A percentile compares a stretch with the other conserved stretches of the same genome.
These are phyloP conservation scores for Hyposoter didymator DNA, from an alignment of 2,888 invertebrate species.

Conservation along the genomic window DNA sequence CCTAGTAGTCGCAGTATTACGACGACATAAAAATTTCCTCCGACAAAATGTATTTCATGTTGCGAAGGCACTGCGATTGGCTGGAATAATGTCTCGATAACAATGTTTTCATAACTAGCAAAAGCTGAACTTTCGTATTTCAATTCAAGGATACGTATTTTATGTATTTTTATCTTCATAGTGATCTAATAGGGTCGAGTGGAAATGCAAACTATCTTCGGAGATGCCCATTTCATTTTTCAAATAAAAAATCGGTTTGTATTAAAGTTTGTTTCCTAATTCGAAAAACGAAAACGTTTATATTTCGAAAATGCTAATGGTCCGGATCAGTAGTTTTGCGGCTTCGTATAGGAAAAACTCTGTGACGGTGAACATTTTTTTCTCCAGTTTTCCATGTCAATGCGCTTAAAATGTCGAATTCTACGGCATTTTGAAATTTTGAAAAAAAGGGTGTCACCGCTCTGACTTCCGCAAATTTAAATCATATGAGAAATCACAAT, in stretches of 20 bases:
- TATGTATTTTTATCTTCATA: background rate
- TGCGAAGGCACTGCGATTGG: background rate
- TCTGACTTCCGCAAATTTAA: no score
- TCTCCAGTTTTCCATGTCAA: no score
- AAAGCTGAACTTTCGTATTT: background rate
- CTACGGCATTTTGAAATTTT: no score
- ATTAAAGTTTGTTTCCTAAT: background rate
- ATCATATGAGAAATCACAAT: no score
- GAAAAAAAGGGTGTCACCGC: no score
- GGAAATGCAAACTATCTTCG: background rate
- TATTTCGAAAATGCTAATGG: background rate
- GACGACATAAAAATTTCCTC: slow-evolving; percentile 62
- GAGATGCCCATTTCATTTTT: background rate
- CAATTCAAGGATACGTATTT: background rate
- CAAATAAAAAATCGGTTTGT: background rate
- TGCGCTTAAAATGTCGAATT: no score
- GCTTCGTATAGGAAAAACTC: no score
- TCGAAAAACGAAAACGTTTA: background rate
- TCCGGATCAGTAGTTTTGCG: background rate
- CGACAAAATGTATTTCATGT: slow-evolving; percentile 57
- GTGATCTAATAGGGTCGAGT: background rate
- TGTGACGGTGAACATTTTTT: no score
- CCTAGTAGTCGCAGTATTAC: slow-evolving; percentile 32
- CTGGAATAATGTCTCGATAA: slow-evolving; percentile 9
- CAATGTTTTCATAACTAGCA: background rate